These are phyloP conservation scores for Augochlorella aurata DNA, from an alignment of 2,888 invertebrate genomes.

Conservation along the genomic window DNA sequence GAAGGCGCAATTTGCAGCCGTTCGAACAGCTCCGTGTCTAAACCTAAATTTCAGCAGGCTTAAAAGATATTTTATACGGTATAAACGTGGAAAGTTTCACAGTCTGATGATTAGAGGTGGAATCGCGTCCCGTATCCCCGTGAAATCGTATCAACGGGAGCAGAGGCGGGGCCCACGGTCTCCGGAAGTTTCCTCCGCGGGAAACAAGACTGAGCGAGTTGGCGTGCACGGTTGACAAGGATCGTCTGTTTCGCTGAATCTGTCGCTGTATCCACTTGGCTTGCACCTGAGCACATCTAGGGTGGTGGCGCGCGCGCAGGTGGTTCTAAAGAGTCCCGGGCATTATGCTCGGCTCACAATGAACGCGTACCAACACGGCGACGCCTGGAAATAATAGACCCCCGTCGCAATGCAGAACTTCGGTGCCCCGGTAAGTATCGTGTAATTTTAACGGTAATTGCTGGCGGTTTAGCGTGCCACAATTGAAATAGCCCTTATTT, in stretches of 20 bases:
- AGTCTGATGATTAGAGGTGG: not conserved
- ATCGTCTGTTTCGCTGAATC: constrained; percentile 34
- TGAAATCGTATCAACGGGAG: not conserved
- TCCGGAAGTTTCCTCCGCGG: not conserved
- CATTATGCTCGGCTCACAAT: constrained; percentile 67
- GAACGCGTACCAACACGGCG: constrained; percentile 54
- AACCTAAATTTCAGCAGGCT: not conserved
- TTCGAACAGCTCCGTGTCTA: too few species aligned
- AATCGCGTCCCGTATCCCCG: not conserved
- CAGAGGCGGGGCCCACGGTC: too few species aligned
- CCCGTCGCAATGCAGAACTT: constrained; percentile 77
- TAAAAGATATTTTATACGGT: not conserved
- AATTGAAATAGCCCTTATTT: constrained; percentile 76
- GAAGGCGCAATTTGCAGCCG: too few species aligned
- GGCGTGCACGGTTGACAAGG: constrained; percentile 7
- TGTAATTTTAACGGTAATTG: constrained; percentile 77
- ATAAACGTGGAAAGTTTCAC: not conserved
- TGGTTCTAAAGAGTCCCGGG: constrained; percentile 60
- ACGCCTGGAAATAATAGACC: constrained; percentile 75
- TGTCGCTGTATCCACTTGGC: constrained; percentile 24
- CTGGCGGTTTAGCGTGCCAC: constrained; percentile 69
- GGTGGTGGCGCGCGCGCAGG: constrained; percentile 43
- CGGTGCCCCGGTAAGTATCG: constrained; percentile 75
- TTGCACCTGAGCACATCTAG: constrained; percentile 55
- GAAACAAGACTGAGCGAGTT: constrained; percentile 11